A percentile compares a stretch with the other conserved stretches of the same genome.
Evolutionary conservation across 2,113 vertebrate species (phyloP).

Genomic region (Hirundichthys speculiger): DNA sequence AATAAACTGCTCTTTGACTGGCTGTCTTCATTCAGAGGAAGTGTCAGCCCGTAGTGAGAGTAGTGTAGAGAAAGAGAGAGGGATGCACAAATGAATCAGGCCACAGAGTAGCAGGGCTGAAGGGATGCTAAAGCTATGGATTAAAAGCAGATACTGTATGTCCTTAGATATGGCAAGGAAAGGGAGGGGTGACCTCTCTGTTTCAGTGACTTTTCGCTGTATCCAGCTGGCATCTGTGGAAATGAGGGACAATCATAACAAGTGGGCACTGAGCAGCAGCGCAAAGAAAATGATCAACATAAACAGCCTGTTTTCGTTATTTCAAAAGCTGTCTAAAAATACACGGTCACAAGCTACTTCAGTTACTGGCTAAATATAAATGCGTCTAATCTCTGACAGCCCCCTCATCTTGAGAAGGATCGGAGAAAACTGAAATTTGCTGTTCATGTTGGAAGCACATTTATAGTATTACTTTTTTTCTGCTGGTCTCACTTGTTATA

Average conservation of each 20-base stretch:
- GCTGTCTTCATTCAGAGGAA: constrained; percentile 15
- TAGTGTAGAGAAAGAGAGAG: constrained; percentile 20
- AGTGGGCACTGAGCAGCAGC: not conserved
- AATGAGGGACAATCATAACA: constrained; percentile 3
- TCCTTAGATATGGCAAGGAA: constrained; percentile 16
- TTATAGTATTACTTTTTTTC: constrained; percentile 20
- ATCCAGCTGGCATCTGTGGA: constrained; percentile 1
- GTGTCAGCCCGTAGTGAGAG: constrained; percentile 12
- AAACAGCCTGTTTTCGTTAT: constrained; percentile 57
- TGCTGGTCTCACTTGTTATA: not conserved
- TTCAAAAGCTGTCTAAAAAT: constrained; percentile 65
- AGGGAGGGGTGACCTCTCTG: constrained; percentile 47
- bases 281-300: constrained; percentile 27
- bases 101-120: not conserved
- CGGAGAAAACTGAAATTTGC: constrained; percentile 5
- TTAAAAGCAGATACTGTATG: constrained; percentile 29
- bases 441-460: constrained; percentile 24
- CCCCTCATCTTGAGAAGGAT: constrained; percentile 40
- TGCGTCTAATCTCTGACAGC: constrained; percentile 50
- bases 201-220: constrained; percentile 42
- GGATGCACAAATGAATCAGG: constrained; percentile 21
- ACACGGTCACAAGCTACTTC: constrained; percentile 49
- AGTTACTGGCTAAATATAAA: constrained; percentile 68
- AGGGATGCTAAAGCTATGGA: constrained; percentile 25
- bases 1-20: constrained; percentile 25